These are phyloP conservation scores for Noctilio leporinus DNA, from an alignment of 2,113 vertebrate genomes.

Conservation along the genomic window DNA sequence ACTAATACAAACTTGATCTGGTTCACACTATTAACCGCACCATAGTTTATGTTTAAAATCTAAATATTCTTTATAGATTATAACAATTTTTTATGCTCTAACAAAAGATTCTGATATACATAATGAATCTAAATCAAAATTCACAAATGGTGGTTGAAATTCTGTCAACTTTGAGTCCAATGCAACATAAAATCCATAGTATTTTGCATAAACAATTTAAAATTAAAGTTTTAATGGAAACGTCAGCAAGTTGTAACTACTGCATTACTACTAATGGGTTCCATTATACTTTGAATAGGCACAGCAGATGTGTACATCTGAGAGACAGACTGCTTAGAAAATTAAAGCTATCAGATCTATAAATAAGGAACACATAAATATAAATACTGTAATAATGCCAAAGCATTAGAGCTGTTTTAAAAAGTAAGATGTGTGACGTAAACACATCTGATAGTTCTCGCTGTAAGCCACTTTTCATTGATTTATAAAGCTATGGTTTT, in stretches of 20 bases:
- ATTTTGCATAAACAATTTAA: conserved; percentile 38
- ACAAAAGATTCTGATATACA: conserved; percentile 11
- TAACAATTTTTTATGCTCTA: conserved; percentile 4
- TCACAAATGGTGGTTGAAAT: conserved; percentile 43
- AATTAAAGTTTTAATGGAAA: conserved; percentile 61
- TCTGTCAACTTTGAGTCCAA: conserved; percentile 9
- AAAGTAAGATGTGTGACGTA: neutral
- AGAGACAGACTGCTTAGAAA: conserved; percentile 44
- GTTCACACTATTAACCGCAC: conserved; percentile 8
- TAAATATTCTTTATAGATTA: conserved; percentile 39
- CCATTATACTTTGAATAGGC: conserved; percentile 21
- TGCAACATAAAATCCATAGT: conserved; percentile 42
- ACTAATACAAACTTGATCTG: conserved; percentile 39
- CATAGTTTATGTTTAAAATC: conserved; percentile 33
- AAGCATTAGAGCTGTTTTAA: neutral
- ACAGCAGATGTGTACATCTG: conserved; percentile 37
- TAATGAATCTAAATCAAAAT: conserved; percentile 33
- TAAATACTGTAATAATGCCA: neutral
- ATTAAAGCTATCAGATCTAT: conserved; percentile 44
- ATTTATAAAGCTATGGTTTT: conserved; percentile 53
- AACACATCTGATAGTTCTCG: conserved; percentile 17
- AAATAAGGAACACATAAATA: conserved; percentile 54
- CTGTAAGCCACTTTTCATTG: conserved; percentile 48
- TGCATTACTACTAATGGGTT: neutral
- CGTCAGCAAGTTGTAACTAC: conserved; percentile 49